These are phyloP conservation scores for Psix sp. DNA, from an alignment of 1,140 invertebrate species.

Conservation along the genomic window DNA sequence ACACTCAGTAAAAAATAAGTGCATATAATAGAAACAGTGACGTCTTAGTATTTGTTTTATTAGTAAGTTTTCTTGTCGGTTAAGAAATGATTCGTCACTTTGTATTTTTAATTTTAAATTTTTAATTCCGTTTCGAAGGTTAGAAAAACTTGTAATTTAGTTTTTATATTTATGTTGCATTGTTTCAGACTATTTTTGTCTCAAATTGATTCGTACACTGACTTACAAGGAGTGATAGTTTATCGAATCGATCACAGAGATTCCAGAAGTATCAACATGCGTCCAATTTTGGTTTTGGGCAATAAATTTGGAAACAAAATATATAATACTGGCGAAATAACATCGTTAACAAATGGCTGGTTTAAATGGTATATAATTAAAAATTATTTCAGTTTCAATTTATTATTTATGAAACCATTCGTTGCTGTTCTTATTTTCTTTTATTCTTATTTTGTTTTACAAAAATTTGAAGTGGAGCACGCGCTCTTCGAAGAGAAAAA, in stretches of 20 bases:
- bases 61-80: too few species aligned
- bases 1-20: too few species aligned
- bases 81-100: too few species aligned
- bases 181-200: constrained; percentile 68
- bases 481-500: too few species aligned
- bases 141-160: background rate
- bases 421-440: constrained; percentile 1
- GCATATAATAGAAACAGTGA: too few species aligned
- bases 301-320: constrained; percentile 58
- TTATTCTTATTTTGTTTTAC: too few species aligned
- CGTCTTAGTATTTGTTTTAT: too few species aligned
- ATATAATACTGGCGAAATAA: constrained; percentile 53
- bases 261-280: constrained; percentile 5
- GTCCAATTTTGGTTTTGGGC: constrained; percentile 65
- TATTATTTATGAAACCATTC: background rate
- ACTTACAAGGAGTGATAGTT: constrained; percentile 66
- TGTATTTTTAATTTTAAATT: too few species aligned
- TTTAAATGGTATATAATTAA: constrained; percentile 65
- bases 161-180: constrained; percentile 1
- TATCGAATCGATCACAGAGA: constrained; percentile 51
- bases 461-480: too few species aligned
- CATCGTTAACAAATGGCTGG: constrained; percentile 61
- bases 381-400: too few species aligned
- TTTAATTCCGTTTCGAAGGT: background rate
- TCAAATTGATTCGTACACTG: constrained; percentile 62